phyloP scores from a whole-genome alignment of 1,140 invertebrate species.

The Rhagoletis zephyria region DNA sequence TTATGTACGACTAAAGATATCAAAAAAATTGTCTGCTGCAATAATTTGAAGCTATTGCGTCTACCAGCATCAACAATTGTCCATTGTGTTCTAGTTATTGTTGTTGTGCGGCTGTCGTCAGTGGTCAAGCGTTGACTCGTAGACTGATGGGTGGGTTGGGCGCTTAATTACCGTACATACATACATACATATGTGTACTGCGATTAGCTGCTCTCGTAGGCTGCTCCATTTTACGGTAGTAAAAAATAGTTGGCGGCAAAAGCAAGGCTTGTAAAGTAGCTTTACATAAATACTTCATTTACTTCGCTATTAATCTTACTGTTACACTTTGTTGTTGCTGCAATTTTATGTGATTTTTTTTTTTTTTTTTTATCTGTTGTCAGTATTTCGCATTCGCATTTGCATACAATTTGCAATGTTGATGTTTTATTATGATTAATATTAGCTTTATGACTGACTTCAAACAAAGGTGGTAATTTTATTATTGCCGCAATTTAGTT shows the following conservation, averaged over 20 bases:
- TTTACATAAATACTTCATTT: neutral
- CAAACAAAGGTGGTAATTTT: slow-evolving; percentile 27
- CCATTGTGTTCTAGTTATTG: neutral
- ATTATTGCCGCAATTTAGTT: slow-evolving; percentile 8
- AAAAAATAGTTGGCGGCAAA: slow-evolving; percentile 4
- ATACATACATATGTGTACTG: neutral
- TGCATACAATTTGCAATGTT: slow-evolving; percentile 7
- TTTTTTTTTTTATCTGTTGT: neutral
- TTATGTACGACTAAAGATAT: neutral
- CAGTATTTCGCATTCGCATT: neutral
- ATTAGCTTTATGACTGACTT: slow-evolving; percentile 1
- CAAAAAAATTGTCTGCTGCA: slow-evolving; percentile 42
- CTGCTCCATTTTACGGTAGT: slow-evolving; percentile 10
- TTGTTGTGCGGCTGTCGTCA: slow-evolving; percentile 8
- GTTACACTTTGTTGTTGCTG: slow-evolving; percentile 9
- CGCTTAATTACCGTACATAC: neutral
- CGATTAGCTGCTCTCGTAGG: neutral
- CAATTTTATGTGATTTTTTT: neutral
- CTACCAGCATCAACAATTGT: neutral
- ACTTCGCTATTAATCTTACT: neutral
- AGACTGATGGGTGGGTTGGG: slow-evolving; percentile 20
- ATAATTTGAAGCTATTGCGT: slow-evolving; percentile 26
- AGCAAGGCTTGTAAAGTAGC: too few relatives aligned
- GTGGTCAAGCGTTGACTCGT: slow-evolving; percentile 16
- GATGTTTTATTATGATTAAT: slow-evolving; percentile 40